Conservation (phyloP, 53 echinoderm and acorn worm species). For the Crossaster papposus region DNA sequence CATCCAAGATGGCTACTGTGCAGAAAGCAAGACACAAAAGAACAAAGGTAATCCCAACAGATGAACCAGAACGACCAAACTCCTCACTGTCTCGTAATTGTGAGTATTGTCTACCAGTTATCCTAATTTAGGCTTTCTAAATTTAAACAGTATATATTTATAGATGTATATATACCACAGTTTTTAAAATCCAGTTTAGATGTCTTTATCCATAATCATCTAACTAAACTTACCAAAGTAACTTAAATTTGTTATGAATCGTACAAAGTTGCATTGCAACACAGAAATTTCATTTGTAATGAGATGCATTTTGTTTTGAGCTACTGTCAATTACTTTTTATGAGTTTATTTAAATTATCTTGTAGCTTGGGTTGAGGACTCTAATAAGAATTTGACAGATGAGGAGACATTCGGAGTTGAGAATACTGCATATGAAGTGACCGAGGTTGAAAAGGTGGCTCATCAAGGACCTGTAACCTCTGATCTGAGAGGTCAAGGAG, state of each 20-base stretch:
- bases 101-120: constrained; percentile 41
- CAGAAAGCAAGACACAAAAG: constrained; percentile 66
- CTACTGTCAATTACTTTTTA: background rate
- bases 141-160: no score
- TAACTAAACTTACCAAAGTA: no score
- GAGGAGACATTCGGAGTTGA: constrained; percentile 14
- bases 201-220: background rate
- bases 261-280: no score
- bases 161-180: background rate
- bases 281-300: no score
- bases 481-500: constrained; percentile 45
- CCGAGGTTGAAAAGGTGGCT: constrained; percentile 56
- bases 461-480: constrained; percentile 31
- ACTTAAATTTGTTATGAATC: no score
- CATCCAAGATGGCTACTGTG: constrained; percentile 62
- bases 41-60: constrained; percentile 46
- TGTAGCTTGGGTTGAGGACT: constrained; percentile 80
- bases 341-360: background rate
- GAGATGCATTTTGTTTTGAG: no score
- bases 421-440: constrained; percentile 44
- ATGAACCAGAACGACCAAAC: constrained; percentile 70
- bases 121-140: background rate
- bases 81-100: constrained; percentile 83
- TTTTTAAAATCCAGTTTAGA: background rate
- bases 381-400: constrained; percentile 5